phyloP scores from a whole-genome alignment of 2,888 invertebrate species.

The Artemia sinica region DNA sequence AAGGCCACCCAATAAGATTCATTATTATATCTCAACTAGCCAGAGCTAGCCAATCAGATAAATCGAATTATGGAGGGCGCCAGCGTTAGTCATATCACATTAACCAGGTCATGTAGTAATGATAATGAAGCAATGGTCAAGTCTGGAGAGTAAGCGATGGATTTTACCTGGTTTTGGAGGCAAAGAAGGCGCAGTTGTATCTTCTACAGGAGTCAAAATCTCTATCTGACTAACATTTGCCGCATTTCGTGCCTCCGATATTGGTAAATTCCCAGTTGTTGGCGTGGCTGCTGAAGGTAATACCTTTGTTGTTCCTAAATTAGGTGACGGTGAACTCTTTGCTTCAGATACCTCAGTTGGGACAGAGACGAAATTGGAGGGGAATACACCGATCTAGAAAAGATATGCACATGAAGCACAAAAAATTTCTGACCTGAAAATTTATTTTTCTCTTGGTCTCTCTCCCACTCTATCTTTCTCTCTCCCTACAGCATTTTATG shows the following conservation, averaged over 20 bases:
- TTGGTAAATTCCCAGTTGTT: background rate
- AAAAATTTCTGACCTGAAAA: background rate
- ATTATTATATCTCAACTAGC: background rate
- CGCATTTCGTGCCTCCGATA: constrained; percentile 10
- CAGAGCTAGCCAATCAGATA: background rate
- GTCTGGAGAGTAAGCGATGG: background rate
- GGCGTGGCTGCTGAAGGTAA: background rate
- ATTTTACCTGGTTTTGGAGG: constrained; percentile 56
- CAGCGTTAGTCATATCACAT: background rate
- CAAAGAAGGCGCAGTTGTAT: constrained; percentile 42
- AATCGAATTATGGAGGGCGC: background rate
- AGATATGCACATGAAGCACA: background rate
- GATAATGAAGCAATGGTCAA: background rate
- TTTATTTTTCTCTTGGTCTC: too few species aligned
- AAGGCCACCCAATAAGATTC: too few species aligned
- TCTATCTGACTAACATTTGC: background rate
- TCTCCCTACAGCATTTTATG: too few species aligned
- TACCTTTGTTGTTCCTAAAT: constrained; percentile 22
- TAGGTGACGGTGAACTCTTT: background rate
- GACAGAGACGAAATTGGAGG: constrained; percentile 75
- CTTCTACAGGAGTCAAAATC: constrained; percentile 29
- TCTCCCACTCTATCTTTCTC: too few species aligned
- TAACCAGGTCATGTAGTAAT: background rate
- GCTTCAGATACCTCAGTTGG: constrained; percentile 28
- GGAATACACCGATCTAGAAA: constrained; percentile 60